Evolutionary conservation across 2,113 vertebrate genomes (phyloP).

Genomic region (Vombatus ursinus): DNA sequence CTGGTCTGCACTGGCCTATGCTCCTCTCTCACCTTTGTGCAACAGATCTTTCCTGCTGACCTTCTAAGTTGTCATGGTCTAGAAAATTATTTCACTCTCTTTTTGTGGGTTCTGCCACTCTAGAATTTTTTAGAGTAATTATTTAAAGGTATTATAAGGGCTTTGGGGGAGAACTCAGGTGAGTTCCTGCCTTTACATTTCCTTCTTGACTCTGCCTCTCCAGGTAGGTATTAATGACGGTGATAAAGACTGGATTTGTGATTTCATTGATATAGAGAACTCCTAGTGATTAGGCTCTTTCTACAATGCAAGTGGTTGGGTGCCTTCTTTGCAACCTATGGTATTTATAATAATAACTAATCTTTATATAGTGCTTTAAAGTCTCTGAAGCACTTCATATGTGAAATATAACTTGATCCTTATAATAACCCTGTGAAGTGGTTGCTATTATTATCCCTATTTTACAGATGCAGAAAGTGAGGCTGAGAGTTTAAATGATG

Average conservation of each 20-base stretch:
- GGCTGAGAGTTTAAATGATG: neutral
- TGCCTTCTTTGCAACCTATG: neutral
- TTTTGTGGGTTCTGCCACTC: too few relatives aligned
- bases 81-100: too few relatives aligned
- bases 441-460: neutral
- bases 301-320: neutral
- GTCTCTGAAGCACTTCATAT: neutral
- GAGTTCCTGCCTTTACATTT: too few relatives aligned
- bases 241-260: neutral
- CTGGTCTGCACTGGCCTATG: too few relatives aligned
- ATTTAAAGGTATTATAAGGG: too few relatives aligned
- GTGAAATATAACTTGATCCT: neutral
- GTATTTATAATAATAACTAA: neutral
- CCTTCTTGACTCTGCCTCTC: neutral
- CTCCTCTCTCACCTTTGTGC: too few relatives aligned
- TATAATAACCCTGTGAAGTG: neutral
- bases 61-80: too few relatives aligned
- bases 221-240: neutral
- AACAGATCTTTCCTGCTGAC: too few relatives aligned
- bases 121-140: too few relatives aligned
- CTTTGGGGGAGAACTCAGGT: too few relatives aligned
- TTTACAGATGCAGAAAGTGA: neutral
- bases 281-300: neutral
- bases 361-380: neutral
- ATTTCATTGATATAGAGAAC: neutral